Percentiles rank a stretch among this genome's conserved stretches.
Conservation (phyloP, 37 sponge, comb jelly and placozoan genomes). For the Axinella damicornis region DNA sequence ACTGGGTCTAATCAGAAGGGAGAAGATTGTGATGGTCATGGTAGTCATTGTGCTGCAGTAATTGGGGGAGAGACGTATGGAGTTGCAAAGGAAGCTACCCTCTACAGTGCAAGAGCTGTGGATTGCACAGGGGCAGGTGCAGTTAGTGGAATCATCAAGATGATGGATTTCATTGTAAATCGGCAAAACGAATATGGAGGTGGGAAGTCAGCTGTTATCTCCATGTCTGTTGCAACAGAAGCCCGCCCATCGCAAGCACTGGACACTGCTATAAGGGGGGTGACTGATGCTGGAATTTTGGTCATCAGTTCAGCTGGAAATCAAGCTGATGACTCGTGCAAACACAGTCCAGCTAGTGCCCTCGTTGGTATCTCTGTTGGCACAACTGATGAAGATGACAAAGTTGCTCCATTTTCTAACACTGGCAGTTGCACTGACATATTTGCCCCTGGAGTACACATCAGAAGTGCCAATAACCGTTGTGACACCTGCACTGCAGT, state of each 20-base stretch:
- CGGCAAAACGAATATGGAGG: not conserved
- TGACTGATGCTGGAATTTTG: constrained; percentile 51
- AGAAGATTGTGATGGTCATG: constrained; percentile 82
- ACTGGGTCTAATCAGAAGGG: constrained; percentile 59
- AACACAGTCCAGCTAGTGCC: constrained; percentile 73
- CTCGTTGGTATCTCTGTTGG: constrained; percentile 61
- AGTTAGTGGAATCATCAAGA: constrained; percentile 74
- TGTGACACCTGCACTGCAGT: constrained; percentile 65
- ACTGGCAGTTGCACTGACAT: constrained; percentile 73
- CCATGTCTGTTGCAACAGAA: constrained; percentile 74
- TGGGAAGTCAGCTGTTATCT: constrained; percentile 48
- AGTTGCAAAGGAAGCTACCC: constrained; percentile 67
- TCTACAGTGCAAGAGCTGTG: constrained; percentile 72
- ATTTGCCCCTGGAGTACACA: constrained; percentile 74
- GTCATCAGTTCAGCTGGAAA: constrained; percentile 78
- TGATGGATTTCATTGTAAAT: constrained; percentile 58
- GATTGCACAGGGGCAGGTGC: constrained; percentile 74
- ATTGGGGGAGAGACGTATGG: constrained; percentile 78
- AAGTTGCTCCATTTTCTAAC: constrained; percentile 64
- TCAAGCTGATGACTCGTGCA: constrained; percentile 71
- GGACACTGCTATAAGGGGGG: constrained; percentile 57
- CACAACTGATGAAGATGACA: constrained; percentile 54
- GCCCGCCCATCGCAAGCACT: constrained; percentile 9
- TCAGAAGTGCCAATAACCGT: constrained; percentile 49
- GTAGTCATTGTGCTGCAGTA: constrained; percentile 77